A percentile compares a stretch with the other conserved stretches of the same genome.
Evolutionary conservation across 2,888 invertebrate genomes (phyloP).

Genomic region (Trachelus iudaicus): DNA sequence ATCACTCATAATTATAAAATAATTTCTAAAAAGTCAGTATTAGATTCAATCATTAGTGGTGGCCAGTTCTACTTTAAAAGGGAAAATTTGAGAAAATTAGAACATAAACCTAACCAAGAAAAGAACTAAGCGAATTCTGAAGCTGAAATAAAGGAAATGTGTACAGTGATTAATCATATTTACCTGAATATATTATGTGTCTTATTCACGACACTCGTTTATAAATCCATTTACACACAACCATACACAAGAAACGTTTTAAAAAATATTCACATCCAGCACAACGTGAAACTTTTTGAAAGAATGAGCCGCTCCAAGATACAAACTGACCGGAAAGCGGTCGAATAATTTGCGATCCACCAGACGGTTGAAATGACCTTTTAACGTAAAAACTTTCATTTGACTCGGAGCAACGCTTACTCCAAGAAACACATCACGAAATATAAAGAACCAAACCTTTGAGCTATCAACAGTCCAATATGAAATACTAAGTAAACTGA

Average conservation of each 20-base stretch:
- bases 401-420: background rate
- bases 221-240: background rate
- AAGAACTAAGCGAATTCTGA: background rate
- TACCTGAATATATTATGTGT: background rate
- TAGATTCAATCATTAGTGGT: background rate
- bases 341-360: conserved; percentile 15
- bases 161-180: background rate
- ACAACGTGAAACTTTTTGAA: background rate
- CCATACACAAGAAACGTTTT: background rate
- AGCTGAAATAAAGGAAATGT: background rate
- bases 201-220: background rate
- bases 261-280: background rate
- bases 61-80: background rate
- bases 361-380: background rate
- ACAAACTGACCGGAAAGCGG: conserved; percentile 17
- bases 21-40: background rate
- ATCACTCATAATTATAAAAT: background rate
- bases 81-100: background rate
- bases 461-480: background rate
- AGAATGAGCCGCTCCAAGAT: conserved; percentile 3
- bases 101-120: background rate
- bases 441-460: background rate
- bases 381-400: background rate
- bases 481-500: conserved; percentile 4
- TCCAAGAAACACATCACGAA: background rate